These are phyloP conservation scores for Dipodomys spectabilis DNA, from an alignment of 2,113 vertebrate species.

Conservation along the genomic window DNA sequence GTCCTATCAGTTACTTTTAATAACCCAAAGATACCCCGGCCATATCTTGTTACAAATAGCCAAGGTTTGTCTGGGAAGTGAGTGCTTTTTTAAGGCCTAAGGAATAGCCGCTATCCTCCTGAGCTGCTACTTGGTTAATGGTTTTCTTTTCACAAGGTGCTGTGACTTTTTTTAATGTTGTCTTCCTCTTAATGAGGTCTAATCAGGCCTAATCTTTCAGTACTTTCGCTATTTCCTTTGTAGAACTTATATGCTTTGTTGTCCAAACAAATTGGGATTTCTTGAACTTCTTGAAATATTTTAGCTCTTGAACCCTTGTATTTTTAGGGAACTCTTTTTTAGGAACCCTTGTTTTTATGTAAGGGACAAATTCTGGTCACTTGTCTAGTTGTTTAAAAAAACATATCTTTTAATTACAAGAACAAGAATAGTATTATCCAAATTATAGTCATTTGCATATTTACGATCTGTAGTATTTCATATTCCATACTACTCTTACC, in stretches of 20 bases:
- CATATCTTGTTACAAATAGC: not conserved
- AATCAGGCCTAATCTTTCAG: not conserved
- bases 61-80: not conserved
- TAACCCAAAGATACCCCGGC: conserved; percentile 31
- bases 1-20: conserved; percentile 63
- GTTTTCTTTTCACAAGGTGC: not conserved
- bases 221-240: not conserved
- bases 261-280: not conserved
- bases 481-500: not conserved
- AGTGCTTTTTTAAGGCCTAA: not conserved
- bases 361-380: conserved; percentile 1
- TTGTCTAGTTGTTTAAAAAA: conserved; percentile 26
- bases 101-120: not conserved
- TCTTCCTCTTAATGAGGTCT: not conserved
- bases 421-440: not conserved
- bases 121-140: not conserved
- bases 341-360: not conserved
- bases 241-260: not conserved
- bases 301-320: not conserved
- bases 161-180: not conserved
- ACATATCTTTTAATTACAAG: not conserved
- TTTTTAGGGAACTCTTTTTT: not conserved
- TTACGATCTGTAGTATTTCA: conserved; percentile 17
- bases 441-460: not conserved
- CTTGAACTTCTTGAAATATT: not conserved